Evolutionary conservation across 2,113 vertebrate genomes (phyloP).

Genomic region (Zeus faber): DNA sequence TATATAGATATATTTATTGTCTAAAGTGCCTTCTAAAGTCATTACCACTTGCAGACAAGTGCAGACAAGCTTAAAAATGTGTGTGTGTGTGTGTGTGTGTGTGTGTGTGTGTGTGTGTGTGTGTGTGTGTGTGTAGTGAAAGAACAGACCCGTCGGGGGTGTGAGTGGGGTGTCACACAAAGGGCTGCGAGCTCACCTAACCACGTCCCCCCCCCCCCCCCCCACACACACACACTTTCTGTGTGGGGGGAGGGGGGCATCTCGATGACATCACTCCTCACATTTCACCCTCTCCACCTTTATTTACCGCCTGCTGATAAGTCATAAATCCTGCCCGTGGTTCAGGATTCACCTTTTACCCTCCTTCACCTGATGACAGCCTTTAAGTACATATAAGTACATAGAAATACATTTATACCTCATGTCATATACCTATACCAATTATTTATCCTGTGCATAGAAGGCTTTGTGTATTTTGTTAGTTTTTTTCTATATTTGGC

Average conservation of each 20-base stretch:
- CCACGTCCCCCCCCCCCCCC: slow-evolving; percentile 33
- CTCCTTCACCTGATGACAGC: slow-evolving; percentile 8
- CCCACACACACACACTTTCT: slow-evolving; percentile 61
- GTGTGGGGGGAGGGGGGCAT: slow-evolving; percentile 37
- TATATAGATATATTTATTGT: too few relatives aligned
- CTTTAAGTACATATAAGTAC: too few relatives aligned
- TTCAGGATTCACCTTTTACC: slow-evolving; percentile 47
- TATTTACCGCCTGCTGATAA: slow-evolving; percentile 55
- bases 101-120: too few relatives aligned
- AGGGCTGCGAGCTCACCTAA: slow-evolving; percentile 54
- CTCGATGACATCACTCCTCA: slow-evolving; percentile 63
- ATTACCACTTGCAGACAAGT: too few relatives aligned
- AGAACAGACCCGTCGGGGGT: slow-evolving; percentile 49
- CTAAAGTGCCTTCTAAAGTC: too few relatives aligned
- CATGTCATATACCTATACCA: too few relatives aligned
- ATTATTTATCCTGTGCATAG: too few relatives aligned
- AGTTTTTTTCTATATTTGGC: too few relatives aligned
- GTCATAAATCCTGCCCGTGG: slow-evolving; percentile 54
- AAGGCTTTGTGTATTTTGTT: too few relatives aligned
- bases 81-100: not conserved
- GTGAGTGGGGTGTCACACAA: slow-evolving; percentile 56
- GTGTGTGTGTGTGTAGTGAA: not conserved
- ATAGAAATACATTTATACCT: too few relatives aligned
- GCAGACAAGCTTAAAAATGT: too few relatives aligned
- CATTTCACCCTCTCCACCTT: slow-evolving; percentile 58